These are phyloP conservation scores for Encarsia formosa DNA, from an alignment of 2,888 invertebrate genomes.

Conservation along the genomic window DNA sequence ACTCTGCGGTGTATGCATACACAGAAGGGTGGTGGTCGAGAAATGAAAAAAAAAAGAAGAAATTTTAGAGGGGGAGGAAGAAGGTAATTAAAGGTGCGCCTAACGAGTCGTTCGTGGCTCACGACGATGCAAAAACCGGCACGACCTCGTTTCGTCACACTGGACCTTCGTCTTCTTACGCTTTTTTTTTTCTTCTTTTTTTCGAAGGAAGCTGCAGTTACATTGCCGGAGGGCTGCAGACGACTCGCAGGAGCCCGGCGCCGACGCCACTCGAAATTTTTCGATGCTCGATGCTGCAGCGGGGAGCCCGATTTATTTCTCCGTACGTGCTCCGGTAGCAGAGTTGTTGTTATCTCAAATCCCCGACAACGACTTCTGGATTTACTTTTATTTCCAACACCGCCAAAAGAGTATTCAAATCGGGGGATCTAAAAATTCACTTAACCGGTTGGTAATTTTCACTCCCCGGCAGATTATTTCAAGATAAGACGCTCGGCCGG, in stretches of 20 bases:
- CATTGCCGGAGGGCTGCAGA: not conserved
- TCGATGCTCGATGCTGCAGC: not conserved
- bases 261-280: constrained; percentile 4
- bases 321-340: too few species aligned
- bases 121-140: constrained; percentile 33
- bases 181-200: constrained; percentile 16
- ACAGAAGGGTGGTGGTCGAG: constrained; percentile 22
- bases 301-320: too few species aligned
- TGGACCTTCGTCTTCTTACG: constrained; percentile 10
- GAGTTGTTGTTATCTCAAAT: too few species aligned
- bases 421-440: too few species aligned
- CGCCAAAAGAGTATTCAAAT: too few species aligned
- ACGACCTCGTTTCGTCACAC: constrained; percentile 33
- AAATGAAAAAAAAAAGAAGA: too few species aligned
- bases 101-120: constrained; percentile 37
- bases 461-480: too few species aligned
- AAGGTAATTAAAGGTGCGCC: constrained; percentile 8
- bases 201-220: too few species aligned
- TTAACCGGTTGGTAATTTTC: too few species aligned
- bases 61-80: constrained; percentile 5
- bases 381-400: too few species aligned
- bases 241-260: constrained; percentile 21
- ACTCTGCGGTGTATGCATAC: not conserved
- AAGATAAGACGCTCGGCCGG: too few species aligned
- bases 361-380: too few species aligned